Conservation (phyloP, 2,888 invertebrate genomes). For the Pasiphila rectangulata region DNA sequence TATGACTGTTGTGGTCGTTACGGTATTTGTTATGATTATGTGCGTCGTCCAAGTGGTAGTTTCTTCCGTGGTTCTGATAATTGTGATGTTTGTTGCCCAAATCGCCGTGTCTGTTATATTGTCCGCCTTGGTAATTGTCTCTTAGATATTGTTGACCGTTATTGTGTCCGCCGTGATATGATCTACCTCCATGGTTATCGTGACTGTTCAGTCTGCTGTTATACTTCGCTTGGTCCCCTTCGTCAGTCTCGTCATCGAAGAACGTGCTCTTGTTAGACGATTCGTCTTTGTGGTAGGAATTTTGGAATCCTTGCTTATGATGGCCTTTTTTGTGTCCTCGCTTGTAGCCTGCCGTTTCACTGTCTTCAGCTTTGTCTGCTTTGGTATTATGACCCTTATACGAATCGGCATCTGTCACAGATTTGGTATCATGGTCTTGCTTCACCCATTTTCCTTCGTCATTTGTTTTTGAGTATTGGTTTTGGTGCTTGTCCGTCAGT, state of each 20-base stretch:
- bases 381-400: slow-evolving; percentile 68
- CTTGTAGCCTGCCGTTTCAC: slow-evolving; percentile 63
- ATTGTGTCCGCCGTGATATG: slow-evolving; percentile 67
- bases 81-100: slow-evolving; percentile 62
- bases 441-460: slow-evolving; percentile 74
- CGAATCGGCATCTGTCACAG: slow-evolving; percentile 65
- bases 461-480: slow-evolving; percentile 68
- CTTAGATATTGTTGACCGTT: slow-evolving; percentile 65
- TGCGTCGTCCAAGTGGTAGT: slow-evolving; percentile 70
- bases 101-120: slow-evolving; percentile 65
- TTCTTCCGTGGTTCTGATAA: slow-evolving; percentile 68
- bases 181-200: slow-evolving; percentile 66
- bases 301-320: slow-evolving; percentile 85
- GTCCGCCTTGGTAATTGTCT: slow-evolving; percentile 65
- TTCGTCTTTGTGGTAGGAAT: slow-evolving; percentile 86
- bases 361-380: slow-evolving; percentile 71
- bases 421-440: slow-evolving; percentile 70
- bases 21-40: slow-evolving; percentile 66
- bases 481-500: slow-evolving; percentile 66
- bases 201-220: slow-evolving; percentile 65
- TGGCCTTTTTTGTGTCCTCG: slow-evolving; percentile 84
- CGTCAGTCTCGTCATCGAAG: slow-evolving; percentile 83
- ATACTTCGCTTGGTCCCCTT: slow-evolving; percentile 69
- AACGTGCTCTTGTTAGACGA: slow-evolving; percentile 85
- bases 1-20: slow-evolving; percentile 61